Evolutionary conservation across 2,888 invertebrate species (phyloP), one percentile per base, ranked within the genome.

Genomic region (Cheilosia grossa): DNA sequence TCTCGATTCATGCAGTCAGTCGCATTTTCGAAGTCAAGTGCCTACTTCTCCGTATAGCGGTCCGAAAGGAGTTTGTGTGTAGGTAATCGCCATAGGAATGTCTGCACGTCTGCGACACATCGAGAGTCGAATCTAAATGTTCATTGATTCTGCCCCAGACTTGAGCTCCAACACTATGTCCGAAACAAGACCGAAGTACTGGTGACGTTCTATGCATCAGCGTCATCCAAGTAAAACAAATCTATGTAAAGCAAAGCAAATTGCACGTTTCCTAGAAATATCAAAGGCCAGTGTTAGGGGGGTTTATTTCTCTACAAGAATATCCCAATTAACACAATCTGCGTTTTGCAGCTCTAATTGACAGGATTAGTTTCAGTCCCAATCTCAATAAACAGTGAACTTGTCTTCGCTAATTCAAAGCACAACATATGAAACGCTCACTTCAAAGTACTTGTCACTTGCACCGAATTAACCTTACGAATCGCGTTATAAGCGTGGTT

Each of bases 321-420:
- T 49, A 49, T 4, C 21, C 21, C 10, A 49, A 49, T 49, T 49
- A 49, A 21, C 49, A 49, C 49, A 9, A 49, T 27, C 30, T 13
- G 27, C n/a, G n/a, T 54, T 27, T 54, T 13, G 13, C 30, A 27
- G 53, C 24, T n/a, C 27, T 30, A 54, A 54, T 54, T 54, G 27
- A 9, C 30, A 54, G n/a, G 53, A 30, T 30, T 54, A 30, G n/a
- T n/a, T n/a, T n/a, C n/a, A n/a, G n/a, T n/a, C n/a, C 6, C 44
- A n/a, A 17, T n/a, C n/a, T 1, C 7, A 47, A 49, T 49, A 21
- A 21, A 10, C 49, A 21, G 21, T 13, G 21, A 13, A 49, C 21
- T 13, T 49, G 4, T 10, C 21, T 21, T 49, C 49, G 19, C 19
- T 49, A 21, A 21, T 21, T 10, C 10, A 42, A 15, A 17, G 21